Percentiles rank a stretch among this genome's conserved stretches.
Conservation (phyloP, 2,797 vertebrate genomes). For the Acestrorhynchus altus region DNA sequence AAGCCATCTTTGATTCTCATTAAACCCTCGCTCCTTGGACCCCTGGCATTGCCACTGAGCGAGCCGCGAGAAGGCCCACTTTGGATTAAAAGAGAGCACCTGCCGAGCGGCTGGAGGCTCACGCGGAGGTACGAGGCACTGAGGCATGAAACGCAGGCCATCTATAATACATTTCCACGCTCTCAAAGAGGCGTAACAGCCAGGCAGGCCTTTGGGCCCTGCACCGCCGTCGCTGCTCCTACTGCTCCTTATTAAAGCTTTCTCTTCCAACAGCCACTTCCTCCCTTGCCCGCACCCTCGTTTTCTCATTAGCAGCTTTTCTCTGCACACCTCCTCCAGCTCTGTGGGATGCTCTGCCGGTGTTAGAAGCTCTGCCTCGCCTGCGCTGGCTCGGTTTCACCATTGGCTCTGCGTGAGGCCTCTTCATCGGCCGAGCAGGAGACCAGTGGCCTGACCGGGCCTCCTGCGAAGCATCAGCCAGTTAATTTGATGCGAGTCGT, state of each 20-base stretch:
- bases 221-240: conserved; percentile 26
- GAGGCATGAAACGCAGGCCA: conserved; percentile 39
- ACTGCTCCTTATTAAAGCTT: conserved; percentile 48
- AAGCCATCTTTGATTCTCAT: conserved; percentile 69
- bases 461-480: conserved; percentile 35
- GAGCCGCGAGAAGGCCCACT: conserved; percentile 55
- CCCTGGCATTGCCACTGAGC: conserved; percentile 66
- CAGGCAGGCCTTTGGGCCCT: conserved; percentile 43
- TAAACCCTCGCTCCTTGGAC: conserved; percentile 71
- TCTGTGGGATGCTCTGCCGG: conserved; percentile 45
- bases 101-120: conserved; percentile 71
- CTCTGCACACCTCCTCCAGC: conserved; percentile 53
- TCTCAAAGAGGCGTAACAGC: conserved; percentile 50
- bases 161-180: conserved; percentile 61
- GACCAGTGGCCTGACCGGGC: conserved; percentile 43
- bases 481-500: conserved; percentile 46
- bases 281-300: conserved; percentile 30
- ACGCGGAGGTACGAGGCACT: conserved; percentile 6
- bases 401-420: conserved; percentile 43
- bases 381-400: conserved; percentile 11
- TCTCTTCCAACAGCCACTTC: conserved; percentile 42
- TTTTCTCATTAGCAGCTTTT: conserved; percentile 57
- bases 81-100: conserved; percentile 81
- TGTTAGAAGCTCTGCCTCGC: conserved; percentile 44
- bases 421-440: conserved; percentile 25